A percentile compares a stretch with the other conserved stretches of the same genome.
phyloP scores from a whole-genome alignment of 2,113 vertebrate species.

The Manacus vitellinus region DNA sequence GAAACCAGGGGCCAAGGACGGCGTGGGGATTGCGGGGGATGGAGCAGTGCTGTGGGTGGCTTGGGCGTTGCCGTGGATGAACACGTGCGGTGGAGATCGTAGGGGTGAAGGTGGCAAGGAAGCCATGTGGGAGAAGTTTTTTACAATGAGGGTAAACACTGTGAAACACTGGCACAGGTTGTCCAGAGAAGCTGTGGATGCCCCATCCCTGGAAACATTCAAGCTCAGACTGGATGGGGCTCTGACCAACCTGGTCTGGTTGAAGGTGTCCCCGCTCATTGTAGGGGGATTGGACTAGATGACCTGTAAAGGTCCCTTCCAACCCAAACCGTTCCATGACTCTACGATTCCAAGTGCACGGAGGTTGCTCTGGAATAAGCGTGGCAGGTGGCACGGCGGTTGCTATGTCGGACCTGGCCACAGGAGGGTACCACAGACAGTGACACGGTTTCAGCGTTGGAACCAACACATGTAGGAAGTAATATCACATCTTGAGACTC shows the following conservation, averaged over 20 bases:
- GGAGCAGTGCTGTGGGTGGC: neutral
- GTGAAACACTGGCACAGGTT: neutral
- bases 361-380: rapidly evolving
- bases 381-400: neutral
- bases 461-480: rapidly evolving
- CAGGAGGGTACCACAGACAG: constrained; percentile 54
- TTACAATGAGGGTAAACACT: no score
- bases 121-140: rapidly evolving
- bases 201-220: neutral
- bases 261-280: neutral
- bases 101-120: neutral
- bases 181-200: neutral
- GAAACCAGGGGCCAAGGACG: neutral
- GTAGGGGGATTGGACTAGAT: neutral
- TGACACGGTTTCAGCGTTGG: neutral
- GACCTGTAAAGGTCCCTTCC: neutral
- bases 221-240: neutral
- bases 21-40: rapidly evolving
- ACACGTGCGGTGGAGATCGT: rapidly evolving
- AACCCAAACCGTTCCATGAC: rapidly evolving
- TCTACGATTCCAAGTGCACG: rapidly evolving
- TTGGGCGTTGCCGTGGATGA: neutral
- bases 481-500: rapidly evolving
- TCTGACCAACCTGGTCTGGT: neutral
- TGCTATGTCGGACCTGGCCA: constrained; percentile 48